These are phyloP conservation scores for Euzophera pinguis DNA, from an alignment of 2,888 invertebrate genomes.

Conservation along the genomic window DNA sequence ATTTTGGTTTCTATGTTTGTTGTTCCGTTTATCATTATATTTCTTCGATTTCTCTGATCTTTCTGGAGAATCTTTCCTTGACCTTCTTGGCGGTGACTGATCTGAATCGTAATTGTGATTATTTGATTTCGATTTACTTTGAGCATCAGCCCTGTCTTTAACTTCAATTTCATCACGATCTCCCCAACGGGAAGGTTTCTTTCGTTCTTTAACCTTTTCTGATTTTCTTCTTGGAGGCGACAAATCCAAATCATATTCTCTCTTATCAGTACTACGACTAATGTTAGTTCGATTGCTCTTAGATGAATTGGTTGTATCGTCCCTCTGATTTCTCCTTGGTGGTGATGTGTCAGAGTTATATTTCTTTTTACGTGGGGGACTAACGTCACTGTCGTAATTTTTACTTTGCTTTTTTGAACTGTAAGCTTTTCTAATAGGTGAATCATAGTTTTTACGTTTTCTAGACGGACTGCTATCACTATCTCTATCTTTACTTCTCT, in stretches of 20 bases:
- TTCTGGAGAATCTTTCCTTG: slow-evolving; percentile 21
- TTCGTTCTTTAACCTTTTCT: slow-evolving; percentile 30
- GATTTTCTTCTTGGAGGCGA: slow-evolving; percentile 36
- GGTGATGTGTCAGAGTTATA: neutral
- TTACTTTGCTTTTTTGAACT: slow-evolving; percentile 12
- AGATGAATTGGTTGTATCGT: neutral
- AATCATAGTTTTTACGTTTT: slow-evolving; percentile 22
- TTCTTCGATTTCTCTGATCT: slow-evolving; percentile 16
- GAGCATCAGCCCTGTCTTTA: slow-evolving; percentile 16
- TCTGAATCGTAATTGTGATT: slow-evolving; percentile 29
- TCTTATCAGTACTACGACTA: slow-evolving; percentile 10
- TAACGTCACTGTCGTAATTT: slow-evolving; percentile 12
- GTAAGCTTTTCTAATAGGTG: slow-evolving; percentile 4
- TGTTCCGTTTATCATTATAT: slow-evolving; percentile 11
- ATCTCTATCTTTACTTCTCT: slow-evolving; percentile 38
- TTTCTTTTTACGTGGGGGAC: slow-evolving; percentile 1
- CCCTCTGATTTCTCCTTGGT: neutral
- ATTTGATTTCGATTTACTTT: slow-evolving; percentile 14
- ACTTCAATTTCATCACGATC: slow-evolving; percentile 20
- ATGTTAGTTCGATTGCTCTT: neutral
- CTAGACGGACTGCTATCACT: slow-evolving; percentile 63
- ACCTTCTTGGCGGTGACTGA: slow-evolving; percentile 27
- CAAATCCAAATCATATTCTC: slow-evolving; percentile 29
- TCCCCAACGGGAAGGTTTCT: slow-evolving; percentile 48
- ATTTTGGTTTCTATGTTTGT: slow-evolving; percentile 8